phyloP scores from a whole-genome alignment of 2,113 vertebrate genomes.

The Marmota flaviventris region DNA sequence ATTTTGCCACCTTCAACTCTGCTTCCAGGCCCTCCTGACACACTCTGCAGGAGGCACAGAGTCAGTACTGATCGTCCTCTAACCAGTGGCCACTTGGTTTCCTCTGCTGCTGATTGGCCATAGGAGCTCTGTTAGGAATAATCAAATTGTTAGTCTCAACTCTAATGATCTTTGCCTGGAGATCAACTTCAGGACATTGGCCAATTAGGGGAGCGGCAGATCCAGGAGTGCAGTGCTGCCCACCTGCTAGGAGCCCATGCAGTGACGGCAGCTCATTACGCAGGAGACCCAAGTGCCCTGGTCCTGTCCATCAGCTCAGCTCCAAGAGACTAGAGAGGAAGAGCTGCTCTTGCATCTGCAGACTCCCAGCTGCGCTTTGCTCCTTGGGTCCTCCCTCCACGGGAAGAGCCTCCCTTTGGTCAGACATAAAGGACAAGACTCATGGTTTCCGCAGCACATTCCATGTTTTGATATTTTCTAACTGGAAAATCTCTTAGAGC shows the following conservation, averaged over 20 bases:
- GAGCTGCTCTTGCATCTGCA: background rate
- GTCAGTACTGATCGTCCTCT: background rate
- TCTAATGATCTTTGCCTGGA: background rate
- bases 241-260: rapidly evolving
- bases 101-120: background rate
- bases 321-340: background rate
- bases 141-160: background rate
- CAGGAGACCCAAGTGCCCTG: background rate
- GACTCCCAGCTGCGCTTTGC: background rate
- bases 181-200: background rate
- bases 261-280: background rate
- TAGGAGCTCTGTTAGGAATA: background rate
- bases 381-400: no score
- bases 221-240: rapidly evolving
- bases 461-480: background rate
- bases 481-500: background rate
- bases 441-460: background rate
- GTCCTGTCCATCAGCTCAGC: rapidly evolving
- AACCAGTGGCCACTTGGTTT: background rate
- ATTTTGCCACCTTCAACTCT: background rate
- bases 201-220: background rate
- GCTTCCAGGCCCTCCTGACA: background rate
- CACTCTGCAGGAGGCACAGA: background rate
- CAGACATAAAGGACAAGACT: background rate
- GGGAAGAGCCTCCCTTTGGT: background rate